Conservation (phyloP, 2,113 vertebrate genomes). For the Mixornis gularis region DNA sequence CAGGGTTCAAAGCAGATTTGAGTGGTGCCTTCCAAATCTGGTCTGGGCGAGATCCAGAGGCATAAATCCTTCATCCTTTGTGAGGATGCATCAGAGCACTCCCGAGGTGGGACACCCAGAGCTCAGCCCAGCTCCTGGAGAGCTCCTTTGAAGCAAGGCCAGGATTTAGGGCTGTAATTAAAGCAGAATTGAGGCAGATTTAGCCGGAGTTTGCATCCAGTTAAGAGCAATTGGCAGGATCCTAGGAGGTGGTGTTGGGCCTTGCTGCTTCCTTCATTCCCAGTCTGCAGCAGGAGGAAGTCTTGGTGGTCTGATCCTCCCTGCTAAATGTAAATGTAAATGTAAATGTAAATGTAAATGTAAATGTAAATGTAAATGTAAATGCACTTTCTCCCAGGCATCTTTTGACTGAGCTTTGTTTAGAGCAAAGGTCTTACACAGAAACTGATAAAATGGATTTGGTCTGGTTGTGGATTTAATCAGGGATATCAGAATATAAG, state of each 20-base stretch:
- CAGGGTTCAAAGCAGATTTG: conserved; percentile 4
- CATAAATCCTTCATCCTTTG: background rate
- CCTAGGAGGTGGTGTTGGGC: background rate
- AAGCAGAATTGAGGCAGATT: background rate
- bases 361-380: background rate
- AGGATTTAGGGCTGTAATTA: background rate
- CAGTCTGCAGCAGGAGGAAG: background rate
- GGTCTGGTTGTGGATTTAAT: background rate
- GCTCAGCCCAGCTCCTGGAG: background rate
- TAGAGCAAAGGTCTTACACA: background rate
- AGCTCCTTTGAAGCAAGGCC: background rate
- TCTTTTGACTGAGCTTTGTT: background rate
- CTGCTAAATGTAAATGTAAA: background rate
- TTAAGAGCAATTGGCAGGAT: background rate
- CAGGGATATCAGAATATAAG: background rate
- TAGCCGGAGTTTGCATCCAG: background rate
- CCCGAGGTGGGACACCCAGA: background rate
- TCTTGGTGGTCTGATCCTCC: background rate
- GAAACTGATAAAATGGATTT: background rate
- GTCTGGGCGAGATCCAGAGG: background rate
- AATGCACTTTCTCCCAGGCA: background rate
- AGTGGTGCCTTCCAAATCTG: background rate
- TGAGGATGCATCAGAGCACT: background rate
- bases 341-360: background rate
- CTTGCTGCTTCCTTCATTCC: background rate